Percentiles rank a stretch among this genome's conserved stretches.
Evolutionary conservation across 1,140 invertebrate species (phyloP).

Genomic region (Dreissena polymorpha): DNA sequence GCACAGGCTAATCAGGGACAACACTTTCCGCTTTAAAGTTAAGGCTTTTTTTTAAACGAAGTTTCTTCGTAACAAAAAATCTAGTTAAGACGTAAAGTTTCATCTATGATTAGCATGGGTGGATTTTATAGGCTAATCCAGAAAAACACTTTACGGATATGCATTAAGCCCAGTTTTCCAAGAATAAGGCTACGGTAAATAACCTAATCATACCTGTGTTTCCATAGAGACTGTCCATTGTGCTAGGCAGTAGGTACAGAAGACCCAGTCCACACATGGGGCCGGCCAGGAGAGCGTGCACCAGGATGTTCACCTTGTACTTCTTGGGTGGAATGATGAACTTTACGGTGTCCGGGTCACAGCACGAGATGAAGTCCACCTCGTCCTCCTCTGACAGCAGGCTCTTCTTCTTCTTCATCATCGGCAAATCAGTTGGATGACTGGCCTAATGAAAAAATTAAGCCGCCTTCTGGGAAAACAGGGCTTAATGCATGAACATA

Average conservation of each 20-base stretch:
- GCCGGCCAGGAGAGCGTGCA: constrained; percentile 76
- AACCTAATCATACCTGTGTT: constrained; percentile 60
- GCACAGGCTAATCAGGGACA: too few species aligned
- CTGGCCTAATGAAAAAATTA: constrained; percentile 4
- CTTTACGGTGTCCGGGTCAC: constrained; percentile 73
- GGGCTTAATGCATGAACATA: too few species aligned
- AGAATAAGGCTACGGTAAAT: too few species aligned
- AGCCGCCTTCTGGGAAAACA: too few species aligned
- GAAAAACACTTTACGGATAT: too few species aligned
- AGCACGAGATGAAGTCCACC: constrained; percentile 76
- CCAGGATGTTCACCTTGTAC: constrained; percentile 73
- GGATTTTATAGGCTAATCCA: too few species aligned
- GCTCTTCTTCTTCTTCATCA: constrained; percentile 68
- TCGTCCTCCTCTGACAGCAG: constrained; percentile 76
- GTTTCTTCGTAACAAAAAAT: too few species aligned
- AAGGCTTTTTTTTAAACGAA: too few species aligned
- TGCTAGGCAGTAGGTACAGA: constrained; percentile 74
- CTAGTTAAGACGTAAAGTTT: too few species aligned
- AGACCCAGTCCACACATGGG: constrained; percentile 72
- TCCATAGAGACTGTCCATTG: constrained; percentile 67
- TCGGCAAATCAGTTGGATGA: constrained; percentile 3
- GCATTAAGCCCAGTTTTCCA: too few species aligned
- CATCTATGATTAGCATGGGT: too few species aligned
- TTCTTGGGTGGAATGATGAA: constrained; percentile 77
- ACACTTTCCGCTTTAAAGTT: too few species aligned